Evolutionary conservation across 2,113 vertebrate species (phyloP).

Genomic region (Amblyornis subalaris): DNA sequence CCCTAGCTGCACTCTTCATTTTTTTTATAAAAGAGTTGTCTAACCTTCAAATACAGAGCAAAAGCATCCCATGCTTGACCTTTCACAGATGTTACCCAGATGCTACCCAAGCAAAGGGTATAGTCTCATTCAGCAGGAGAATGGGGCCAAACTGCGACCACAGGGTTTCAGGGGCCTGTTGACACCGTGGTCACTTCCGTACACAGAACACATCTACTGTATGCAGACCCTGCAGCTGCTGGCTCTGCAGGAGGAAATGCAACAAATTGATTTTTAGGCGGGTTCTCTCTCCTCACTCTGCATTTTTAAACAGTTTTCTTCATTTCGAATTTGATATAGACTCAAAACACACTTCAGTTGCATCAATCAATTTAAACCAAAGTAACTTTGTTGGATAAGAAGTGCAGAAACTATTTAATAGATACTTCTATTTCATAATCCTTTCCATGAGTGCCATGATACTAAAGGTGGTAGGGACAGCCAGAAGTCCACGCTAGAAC

Average conservation of each 20-base stretch:
- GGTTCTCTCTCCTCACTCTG: neutral
- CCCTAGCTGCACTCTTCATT: neutral
- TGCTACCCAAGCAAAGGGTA: neutral
- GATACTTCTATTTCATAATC: neutral
- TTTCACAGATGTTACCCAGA: neutral
- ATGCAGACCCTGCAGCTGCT: neutral
- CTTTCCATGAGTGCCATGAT: fast-evolving
- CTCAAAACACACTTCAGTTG: neutral
- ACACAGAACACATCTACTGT: fast-evolving
- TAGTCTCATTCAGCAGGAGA: neutral
- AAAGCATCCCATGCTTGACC: neutral
- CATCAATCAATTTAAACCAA: neutral
- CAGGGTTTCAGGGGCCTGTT: neutral
- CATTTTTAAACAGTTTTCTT: neutral
- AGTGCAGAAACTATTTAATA: neutral
- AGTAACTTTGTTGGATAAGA: neutral
- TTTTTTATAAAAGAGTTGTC: neutral
- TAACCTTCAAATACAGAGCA: neutral
- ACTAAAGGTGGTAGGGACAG: neutral
- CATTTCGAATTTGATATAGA: neutral
- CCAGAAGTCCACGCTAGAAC: neutral
- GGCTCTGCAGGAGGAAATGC: fast-evolving
- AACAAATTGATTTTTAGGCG: neutral
- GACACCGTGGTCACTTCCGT: neutral
- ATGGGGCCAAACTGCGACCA: neutral